Percentiles rank a stretch among this genome's conserved stretches.
These are phyloP conservation scores for Alitta virens DNA, from an alignment of 2,888 invertebrate species.

Conservation along the genomic window DNA sequence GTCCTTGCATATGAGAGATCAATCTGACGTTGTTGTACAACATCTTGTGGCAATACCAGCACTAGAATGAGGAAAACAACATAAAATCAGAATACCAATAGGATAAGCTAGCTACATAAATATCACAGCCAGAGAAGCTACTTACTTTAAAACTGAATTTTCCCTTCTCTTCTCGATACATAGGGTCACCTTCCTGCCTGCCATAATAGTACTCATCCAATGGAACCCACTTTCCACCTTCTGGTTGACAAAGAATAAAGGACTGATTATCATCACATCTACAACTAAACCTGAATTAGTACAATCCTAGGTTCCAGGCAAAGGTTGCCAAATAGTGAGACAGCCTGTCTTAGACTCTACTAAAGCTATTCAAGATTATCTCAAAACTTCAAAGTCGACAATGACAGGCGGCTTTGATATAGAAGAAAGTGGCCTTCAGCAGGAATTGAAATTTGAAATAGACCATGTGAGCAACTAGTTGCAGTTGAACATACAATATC, in stretches of 20 bases:
- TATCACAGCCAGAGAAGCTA: not conserved
- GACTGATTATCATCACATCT: not conserved
- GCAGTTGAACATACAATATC: too few relatives aligned
- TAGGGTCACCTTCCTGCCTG: conserved; percentile 48
- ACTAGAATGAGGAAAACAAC: conserved; percentile 58
- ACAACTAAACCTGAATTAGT: not conserved
- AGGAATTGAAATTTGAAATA: conserved; percentile 8
- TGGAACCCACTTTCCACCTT: conserved; percentile 46
- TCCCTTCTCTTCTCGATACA: conserved; percentile 47
- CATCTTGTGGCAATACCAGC: conserved; percentile 67
- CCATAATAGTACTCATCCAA: conserved; percentile 55
- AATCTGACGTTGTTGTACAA: conserved; percentile 72
- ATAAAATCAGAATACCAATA: too few relatives aligned
- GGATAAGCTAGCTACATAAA: too few relatives aligned
- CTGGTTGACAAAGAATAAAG: not conserved
- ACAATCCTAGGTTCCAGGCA: too few relatives aligned
- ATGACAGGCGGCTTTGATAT: too few relatives aligned
- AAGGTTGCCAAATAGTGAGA: too few relatives aligned
- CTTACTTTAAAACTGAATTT: conserved; percentile 54
- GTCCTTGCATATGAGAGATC: conserved; percentile 72
- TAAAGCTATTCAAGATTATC: not conserved
- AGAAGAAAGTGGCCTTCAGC: too few relatives aligned
- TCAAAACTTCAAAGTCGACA: too few relatives aligned
- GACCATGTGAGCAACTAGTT: too few relatives aligned
- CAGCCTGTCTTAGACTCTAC: too few relatives aligned